phyloP scores from a whole-genome alignment of 1,140 invertebrate species.

The Pseudomyrmex dendroicus region DNA sequence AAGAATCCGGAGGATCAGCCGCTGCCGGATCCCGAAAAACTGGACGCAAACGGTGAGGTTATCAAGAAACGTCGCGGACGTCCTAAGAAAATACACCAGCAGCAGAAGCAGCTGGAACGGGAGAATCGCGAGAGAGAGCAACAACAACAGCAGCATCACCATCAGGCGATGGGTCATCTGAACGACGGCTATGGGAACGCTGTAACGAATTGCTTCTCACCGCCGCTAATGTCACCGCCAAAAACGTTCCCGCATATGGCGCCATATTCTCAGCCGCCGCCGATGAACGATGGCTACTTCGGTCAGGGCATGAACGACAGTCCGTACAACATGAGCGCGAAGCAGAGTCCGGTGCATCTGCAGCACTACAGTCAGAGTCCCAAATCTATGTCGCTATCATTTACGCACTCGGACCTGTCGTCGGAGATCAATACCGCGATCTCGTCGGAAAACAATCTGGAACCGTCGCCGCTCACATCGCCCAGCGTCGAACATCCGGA shows the following conservation, averaged over 20 bases:
- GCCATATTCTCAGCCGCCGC: conserved; percentile 77
- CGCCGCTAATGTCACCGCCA: conserved; percentile 82
- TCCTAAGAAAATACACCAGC: conserved; percentile 91
- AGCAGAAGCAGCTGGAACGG: conserved; percentile 81
- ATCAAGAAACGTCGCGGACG: conserved; percentile 93
- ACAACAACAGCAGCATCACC: conserved; percentile 74
- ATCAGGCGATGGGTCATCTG: conserved; percentile 75
- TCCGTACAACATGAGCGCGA: conserved; percentile 83
- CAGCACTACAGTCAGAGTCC: conserved; percentile 86
- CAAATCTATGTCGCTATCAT: conserved; percentile 87
- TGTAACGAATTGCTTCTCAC: conserved; percentile 86
- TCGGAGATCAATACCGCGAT: conserved; percentile 92
- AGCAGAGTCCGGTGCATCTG: conserved; percentile 84
- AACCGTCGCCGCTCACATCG: conserved; percentile 87
- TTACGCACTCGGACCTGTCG: conserved; percentile 90
- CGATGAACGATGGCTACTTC: conserved; percentile 80
- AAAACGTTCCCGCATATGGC: conserved; percentile 83
- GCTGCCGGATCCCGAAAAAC: conserved; percentile 86
- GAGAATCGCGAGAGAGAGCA: conserved; percentile 81
- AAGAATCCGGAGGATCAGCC: conserved; percentile 88
- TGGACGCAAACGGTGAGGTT: conserved; percentile 87
- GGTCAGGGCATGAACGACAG: conserved; percentile 79
- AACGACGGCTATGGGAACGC: conserved; percentile 78
- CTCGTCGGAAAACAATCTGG: conserved; percentile 88
- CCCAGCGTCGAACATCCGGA: conserved; percentile 90